A percentile compares a stretch with the other conserved stretches of the same genome.
phyloP scores from a whole-genome alignment of 2,888 invertebrate species.

The Auanema freiburgensis region DNA sequence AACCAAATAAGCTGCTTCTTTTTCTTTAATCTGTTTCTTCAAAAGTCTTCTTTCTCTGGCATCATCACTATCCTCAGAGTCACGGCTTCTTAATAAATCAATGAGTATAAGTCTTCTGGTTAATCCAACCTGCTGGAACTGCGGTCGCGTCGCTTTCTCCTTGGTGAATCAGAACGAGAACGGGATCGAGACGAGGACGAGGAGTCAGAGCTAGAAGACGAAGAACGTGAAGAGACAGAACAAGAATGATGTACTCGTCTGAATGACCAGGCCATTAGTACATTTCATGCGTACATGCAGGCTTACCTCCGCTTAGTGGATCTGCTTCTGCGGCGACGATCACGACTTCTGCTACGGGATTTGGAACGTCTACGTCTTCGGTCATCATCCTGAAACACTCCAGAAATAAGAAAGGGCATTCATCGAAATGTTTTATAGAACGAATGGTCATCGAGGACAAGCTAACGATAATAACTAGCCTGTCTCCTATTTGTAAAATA shows the following conservation, averaged over 20 bases:
- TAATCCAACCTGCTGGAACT: conserved; percentile 13
- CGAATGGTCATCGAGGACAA: conserved; percentile 14
- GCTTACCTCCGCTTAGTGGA: too few relatives aligned
- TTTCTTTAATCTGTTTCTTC: conserved; percentile 42
- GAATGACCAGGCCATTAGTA: not conserved
- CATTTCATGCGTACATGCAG: not conserved
- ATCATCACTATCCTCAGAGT: conserved; percentile 53
- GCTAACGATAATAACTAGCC: conserved; percentile 26
- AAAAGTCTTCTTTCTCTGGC: conserved; percentile 39
- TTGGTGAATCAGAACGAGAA: conserved; percentile 8
- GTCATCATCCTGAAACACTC: conserved; percentile 14
- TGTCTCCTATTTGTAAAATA: conserved; percentile 12
- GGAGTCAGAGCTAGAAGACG: conserved; percentile 17
- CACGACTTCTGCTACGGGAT: conserved; percentile 1
- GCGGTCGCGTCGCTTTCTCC: conserved; percentile 5
- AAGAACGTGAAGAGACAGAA: too few relatives aligned
- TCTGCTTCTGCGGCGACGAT: too few relatives aligned
- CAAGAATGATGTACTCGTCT: not conserved
- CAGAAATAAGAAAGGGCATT: not conserved
- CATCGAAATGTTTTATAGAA: not conserved
- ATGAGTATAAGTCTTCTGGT: not conserved
- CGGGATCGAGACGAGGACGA: conserved; percentile 15
- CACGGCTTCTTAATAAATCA: conserved; percentile 10
- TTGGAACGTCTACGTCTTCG: conserved; percentile 14
- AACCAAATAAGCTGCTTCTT: conserved; percentile 51